phyloP scores from a whole-genome alignment of 2,888 invertebrate species.

The Uloborus plumipes region DNA sequence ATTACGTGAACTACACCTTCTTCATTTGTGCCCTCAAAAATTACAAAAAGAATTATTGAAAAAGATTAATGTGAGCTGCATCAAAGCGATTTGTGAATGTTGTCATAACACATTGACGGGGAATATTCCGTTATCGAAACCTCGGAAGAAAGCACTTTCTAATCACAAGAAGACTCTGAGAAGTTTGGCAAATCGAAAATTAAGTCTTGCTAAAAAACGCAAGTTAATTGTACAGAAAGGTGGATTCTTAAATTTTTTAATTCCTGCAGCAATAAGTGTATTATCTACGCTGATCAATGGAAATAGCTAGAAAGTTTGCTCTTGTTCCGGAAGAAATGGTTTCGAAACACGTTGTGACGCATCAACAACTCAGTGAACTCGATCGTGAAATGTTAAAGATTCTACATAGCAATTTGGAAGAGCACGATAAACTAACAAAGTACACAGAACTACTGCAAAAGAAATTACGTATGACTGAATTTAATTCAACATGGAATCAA shows the following conservation, averaged over 20 bases:
- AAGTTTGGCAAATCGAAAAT: not conserved
- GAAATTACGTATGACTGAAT: not conserved
- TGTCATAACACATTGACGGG: not conserved
- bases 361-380: not conserved
- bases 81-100: slow-evolving; percentile 10
- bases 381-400: slow-evolving; percentile 1
- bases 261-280: slow-evolving; percentile 6
- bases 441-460: not conserved
- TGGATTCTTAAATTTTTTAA: slow-evolving; percentile 3
- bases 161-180: not conserved
- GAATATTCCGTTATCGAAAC: not conserved
- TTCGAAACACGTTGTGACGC: not conserved
- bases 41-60: not conserved
- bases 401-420: not conserved
- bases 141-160: not conserved
- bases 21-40: slow-evolving; percentile 1
- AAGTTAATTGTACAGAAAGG: slow-evolving; percentile 5
- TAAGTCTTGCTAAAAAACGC: not conserved
- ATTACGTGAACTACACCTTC: not conserved
- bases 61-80: not conserved
- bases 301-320: not conserved
- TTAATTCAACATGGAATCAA: not conserved
- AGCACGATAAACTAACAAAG: not conserved
- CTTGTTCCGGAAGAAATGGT: not conserved
- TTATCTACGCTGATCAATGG: not conserved